A percentile compares a stretch with the other conserved stretches of the same genome.
Conservation (phyloP, 2,888 invertebrate species). For the Seira sanloemensis region DNA sequence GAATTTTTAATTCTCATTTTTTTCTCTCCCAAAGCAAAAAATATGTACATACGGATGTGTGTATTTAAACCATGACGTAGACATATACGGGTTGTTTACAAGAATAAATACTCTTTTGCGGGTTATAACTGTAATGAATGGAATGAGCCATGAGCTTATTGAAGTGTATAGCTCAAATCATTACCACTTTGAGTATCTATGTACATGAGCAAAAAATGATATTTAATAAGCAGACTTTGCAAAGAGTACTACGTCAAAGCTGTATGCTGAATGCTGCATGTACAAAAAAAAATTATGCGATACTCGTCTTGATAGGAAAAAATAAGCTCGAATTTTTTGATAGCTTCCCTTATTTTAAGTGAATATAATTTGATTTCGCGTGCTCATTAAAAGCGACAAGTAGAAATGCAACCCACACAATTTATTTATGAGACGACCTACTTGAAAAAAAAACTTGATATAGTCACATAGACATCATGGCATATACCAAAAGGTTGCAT, state of each 20-base stretch:
- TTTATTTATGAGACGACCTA: constrained; percentile 8
- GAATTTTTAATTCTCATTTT: constrained; percentile 51
- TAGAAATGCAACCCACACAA: constrained; percentile 15
- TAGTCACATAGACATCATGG: neutral
- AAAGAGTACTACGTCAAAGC: neutral
- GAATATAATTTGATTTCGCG: constrained; percentile 33
- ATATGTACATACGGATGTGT: neutral
- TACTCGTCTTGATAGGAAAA: neutral
- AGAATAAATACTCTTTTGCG: neutral
- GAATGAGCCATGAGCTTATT: neutral
- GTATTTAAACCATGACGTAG: neutral
- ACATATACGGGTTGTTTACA: neutral
- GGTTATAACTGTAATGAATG: neutral
- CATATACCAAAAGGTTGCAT: constrained; percentile 6
- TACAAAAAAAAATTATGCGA: neutral
- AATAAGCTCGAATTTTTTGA: neutral
- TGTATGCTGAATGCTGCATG: neutral
- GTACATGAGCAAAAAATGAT: constrained; percentile 6
- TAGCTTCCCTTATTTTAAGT: constrained; percentile 16
- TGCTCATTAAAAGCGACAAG: constrained; percentile 37
- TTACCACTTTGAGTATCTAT: neutral
- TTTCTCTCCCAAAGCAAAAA: neutral
- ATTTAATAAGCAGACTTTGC: constrained; percentile 3
- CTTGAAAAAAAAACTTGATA: no score
- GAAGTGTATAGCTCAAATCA: neutral